Conservation (phyloP, 1,140 invertebrate species). For the Bemisia tabaci region DNA sequence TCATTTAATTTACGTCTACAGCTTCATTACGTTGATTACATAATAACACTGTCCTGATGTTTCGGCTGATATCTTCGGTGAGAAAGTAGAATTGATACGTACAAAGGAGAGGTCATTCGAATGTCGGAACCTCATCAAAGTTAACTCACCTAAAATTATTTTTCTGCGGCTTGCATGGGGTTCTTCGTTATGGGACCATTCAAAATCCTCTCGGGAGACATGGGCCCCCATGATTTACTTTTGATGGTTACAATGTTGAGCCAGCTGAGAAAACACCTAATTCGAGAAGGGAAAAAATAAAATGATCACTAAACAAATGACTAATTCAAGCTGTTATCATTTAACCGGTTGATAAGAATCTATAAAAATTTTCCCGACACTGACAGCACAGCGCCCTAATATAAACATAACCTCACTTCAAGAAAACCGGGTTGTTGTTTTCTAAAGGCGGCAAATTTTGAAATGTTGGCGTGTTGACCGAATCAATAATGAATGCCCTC, state of each 20-base stretch:
- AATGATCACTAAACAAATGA: too few species aligned
- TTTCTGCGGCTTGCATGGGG: slow-evolving; percentile 92
- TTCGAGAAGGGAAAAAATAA: too few species aligned
- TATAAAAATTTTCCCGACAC: too few species aligned
- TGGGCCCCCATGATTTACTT: slow-evolving; percentile 57
- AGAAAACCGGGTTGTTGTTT: too few species aligned
- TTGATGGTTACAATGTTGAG: not conserved
- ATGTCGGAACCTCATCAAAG: slow-evolving; percentile 7
- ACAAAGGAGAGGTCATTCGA: not conserved
- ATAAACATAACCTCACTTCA: too few species aligned
- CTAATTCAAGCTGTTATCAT: too few species aligned
- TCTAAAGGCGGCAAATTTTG: too few species aligned
- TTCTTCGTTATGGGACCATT: slow-evolving; percentile 93
- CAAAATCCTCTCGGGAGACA: slow-evolving; percentile 79
- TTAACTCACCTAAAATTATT: slow-evolving; percentile 72
- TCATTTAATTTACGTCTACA: too few species aligned
- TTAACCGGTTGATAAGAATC: too few species aligned
- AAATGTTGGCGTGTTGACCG: too few species aligned
- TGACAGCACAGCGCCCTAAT: too few species aligned
- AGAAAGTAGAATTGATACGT: not conserved
- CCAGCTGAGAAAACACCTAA: not conserved
- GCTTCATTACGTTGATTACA: not conserved
- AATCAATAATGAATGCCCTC: too few species aligned
- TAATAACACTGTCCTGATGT: not conserved
- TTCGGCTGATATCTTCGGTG: not conserved